A percentile compares a stretch with the other conserved stretches of the same genome.
Conservation (phyloP, 2,888 invertebrate species). For the Syrista parreyssii region DNA sequence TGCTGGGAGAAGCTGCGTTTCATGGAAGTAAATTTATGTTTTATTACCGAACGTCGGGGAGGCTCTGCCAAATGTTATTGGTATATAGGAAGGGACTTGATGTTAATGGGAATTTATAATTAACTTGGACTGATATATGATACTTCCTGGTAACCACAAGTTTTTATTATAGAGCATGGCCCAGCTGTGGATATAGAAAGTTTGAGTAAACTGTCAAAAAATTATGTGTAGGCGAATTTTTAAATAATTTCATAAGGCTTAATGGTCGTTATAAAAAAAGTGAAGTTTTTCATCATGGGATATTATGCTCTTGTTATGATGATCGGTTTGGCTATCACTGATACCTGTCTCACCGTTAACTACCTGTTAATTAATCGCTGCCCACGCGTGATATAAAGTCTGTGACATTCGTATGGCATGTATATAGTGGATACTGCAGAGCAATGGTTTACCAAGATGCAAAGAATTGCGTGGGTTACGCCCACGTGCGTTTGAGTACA, state of each 20-base stretch:
- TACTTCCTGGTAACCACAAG: background rate
- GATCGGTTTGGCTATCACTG: background rate
- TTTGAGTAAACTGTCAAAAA: background rate
- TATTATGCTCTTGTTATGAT: background rate
- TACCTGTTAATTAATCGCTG: constrained; percentile 39
- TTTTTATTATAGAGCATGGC: background rate
- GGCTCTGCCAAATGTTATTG: constrained; percentile 12
- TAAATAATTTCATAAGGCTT: background rate
- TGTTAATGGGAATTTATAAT: background rate
- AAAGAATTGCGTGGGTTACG: background rate
- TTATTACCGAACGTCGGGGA: background rate
- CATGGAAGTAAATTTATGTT: background rate
- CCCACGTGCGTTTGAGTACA: background rate
- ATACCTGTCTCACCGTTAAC: constrained; percentile 3
- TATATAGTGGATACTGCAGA: background rate
- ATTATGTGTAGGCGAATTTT: background rate
- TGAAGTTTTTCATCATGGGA: background rate
- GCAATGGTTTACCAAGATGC: background rate
- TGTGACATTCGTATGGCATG: background rate
- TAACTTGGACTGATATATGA: background rate
- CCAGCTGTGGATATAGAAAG: background rate
- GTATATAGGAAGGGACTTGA: background rate
- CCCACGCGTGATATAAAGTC: constrained; percentile 17
- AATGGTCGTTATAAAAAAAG: background rate
- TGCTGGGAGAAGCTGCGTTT: background rate